Percentiles rank a stretch among this genome's conserved stretches.
Conservation (phyloP, 2,888 invertebrate species). For the Drosophila borborema region DNA sequence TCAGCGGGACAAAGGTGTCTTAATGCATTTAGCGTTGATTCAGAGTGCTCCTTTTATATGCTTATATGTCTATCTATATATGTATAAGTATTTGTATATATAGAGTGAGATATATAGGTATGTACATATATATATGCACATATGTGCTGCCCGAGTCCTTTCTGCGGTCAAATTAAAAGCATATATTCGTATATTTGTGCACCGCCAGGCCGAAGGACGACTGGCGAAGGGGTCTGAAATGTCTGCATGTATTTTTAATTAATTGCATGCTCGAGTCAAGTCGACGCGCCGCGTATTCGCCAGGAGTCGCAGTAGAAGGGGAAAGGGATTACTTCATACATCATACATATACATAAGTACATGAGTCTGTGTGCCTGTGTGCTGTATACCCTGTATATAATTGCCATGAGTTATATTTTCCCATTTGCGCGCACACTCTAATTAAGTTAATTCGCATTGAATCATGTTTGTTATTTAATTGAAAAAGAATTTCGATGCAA, state of each 20-base stretch:
- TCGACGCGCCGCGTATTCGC: conserved; percentile 36
- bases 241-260: conserved; percentile 80
- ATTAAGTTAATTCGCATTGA: conserved; percentile 35
- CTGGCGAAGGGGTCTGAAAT: conserved; percentile 27
- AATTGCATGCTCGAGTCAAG: conserved; percentile 69
- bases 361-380: background rate
- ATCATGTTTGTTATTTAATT: conserved; percentile 33
- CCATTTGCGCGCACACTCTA: conserved; percentile 11
- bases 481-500: conserved; percentile 20
- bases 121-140: background rate
- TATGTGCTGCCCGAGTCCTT: conserved; percentile 42
- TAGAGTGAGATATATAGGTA: conserved; percentile 3
- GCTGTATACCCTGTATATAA: conserved; percentile 22
- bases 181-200: conserved; percentile 41
- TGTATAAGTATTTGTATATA: background rate
- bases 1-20: conserved; percentile 25
- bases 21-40: conserved; percentile 70
- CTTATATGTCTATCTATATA: background rate
- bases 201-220: background rate
- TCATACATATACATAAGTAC: conserved; percentile 5
- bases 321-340: conserved; percentile 12
- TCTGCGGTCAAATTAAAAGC: conserved; percentile 68
- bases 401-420: conserved; percentile 13
- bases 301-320: background rate
- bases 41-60: conserved; percentile 19